Base-by-base conservation (phyloP, 1,140 invertebrate genomes). In the Drosophila ogumai region DNA sequence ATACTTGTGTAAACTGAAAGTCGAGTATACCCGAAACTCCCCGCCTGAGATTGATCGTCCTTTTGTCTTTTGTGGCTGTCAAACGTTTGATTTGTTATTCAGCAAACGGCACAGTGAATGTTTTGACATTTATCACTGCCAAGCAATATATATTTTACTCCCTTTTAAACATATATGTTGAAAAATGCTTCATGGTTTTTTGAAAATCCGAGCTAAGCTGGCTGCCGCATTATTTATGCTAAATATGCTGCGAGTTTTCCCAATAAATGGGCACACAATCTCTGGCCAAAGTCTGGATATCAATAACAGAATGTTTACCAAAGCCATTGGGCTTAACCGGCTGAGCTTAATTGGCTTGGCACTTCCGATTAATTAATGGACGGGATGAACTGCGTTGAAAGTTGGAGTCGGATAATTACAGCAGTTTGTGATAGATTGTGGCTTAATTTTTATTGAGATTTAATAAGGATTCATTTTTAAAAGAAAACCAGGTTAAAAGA, bases 11-110 rank as follows among this genome's bases (percentile, higher is more conserved):
- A 22, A 5, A 7, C 15, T 5, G 0, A 36, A 54, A n/a, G 13
- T 55, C 52, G 52, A 3, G 28, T 6, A 43, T 43, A 34, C 19
- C 65, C 60, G 0, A 3, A 1, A 12, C 25, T 22, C 40, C 28
- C 13, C 3, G n/a, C 50, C 31, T 41, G 8, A 19, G 10, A n/a
- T 17, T 41, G 12, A n/a, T 17, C 31, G 38, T 12, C 10, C 15
- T 47, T 41, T 58, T 72, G 66, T 52, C 6, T 19, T 44, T 44
- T 41, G 56, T 55, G 52, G 36, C 58, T 84, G 81, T 66, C 81
- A 67, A 64, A 56, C 43, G 65, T 80, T 85, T 85, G 81, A 80
- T 80, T 80, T 84, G 81, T 84, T 76, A 85, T 84, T 61, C 81
- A 64, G 17, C 34, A 41, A 57, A 25, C 34, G 55, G 56, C 40